Base-by-base conservation (phyloP, 2,797 vertebrate species). In the Falco columbarius region DNA sequence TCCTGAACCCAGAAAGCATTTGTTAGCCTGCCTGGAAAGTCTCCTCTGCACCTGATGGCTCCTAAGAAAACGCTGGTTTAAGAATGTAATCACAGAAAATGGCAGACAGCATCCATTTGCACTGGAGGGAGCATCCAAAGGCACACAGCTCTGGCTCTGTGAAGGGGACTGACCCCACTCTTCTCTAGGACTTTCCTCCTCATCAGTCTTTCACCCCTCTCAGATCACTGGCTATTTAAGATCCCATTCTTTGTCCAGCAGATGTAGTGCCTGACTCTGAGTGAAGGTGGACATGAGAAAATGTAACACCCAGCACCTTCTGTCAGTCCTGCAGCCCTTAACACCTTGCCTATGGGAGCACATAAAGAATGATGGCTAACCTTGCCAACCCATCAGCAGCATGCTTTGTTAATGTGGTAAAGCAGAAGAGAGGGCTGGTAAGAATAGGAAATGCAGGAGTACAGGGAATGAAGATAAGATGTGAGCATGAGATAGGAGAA, bases 171-270 rank as follows among this genome's bases (percentile, higher is more conserved):
- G 32, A 68, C 12, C 14, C 34, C 17, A 11, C 10, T 65, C 16
- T 83, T 83, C 59, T 79, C 55, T 15, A 56, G 26, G 29, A 21
- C n/a, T 71, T 83, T 62, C 18, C 10, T 20, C 18, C 19, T 21
- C 0, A 0, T 6, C 7, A 65, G 8, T 63, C 19, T 42, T 38
- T 15, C 0, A 1, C 11, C 22, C 11, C 10, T 70, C 38, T 72
- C 0, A 0, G 10, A 23, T 75, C 49, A 3, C 20, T 36, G 38
- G 19, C 26, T 51, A 3, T 10, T 71, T 52, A 38, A 81, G 59
- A 83, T 56, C 9, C 18, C 11, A 29, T 18, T 26, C 18, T 70
- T 84, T 61, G 20, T 29, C 58, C 58, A 86, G 38, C 10, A 71
- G 29, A 54, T 46, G 7, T 38, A 49, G 29, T 11, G 27, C 14